Percentiles rank a stretch among this genome's conserved stretches.
Evolutionary conservation across 2,113 vertebrate genomes (phyloP).

Genomic region (Isichthys henryi): DNA sequence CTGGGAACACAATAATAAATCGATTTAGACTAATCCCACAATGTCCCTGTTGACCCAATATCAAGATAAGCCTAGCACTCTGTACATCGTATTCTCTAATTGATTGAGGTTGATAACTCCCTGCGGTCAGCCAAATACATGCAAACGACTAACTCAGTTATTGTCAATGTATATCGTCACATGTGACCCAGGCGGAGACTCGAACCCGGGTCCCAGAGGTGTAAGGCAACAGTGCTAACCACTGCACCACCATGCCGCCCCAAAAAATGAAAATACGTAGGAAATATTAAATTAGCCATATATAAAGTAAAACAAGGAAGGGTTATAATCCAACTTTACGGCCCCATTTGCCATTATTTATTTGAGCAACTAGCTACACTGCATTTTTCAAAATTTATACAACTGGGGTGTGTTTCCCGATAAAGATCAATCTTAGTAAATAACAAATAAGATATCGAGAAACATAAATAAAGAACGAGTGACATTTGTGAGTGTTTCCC

Average conservation of each 20-base stretch:
- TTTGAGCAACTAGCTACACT: background rate
- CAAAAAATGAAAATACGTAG: background rate
- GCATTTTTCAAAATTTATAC: background rate
- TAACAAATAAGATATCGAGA: background rate
- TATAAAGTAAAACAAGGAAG: background rate
- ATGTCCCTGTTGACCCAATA: background rate
- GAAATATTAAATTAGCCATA: background rate
- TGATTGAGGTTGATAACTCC: background rate
- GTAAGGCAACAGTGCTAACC: no score
- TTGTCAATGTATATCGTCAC: background rate
- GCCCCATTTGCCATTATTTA: background rate
- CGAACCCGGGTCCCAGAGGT: no score
- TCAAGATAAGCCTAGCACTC: background rate
- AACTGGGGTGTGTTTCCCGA: background rate
- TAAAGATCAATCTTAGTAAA: background rate
- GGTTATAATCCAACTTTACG: background rate
- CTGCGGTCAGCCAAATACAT: background rate
- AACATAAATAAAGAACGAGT: background rate
- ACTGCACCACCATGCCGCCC: no score
- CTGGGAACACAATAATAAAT: conserved; percentile 46
- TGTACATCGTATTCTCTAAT: background rate
- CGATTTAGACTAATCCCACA: background rate
- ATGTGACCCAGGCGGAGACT: no score
- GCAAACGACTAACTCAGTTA: background rate
- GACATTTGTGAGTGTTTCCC: background rate